Conservation (phyloP, 2,797 vertebrate genomes). For the Prionace glauca region DNA sequence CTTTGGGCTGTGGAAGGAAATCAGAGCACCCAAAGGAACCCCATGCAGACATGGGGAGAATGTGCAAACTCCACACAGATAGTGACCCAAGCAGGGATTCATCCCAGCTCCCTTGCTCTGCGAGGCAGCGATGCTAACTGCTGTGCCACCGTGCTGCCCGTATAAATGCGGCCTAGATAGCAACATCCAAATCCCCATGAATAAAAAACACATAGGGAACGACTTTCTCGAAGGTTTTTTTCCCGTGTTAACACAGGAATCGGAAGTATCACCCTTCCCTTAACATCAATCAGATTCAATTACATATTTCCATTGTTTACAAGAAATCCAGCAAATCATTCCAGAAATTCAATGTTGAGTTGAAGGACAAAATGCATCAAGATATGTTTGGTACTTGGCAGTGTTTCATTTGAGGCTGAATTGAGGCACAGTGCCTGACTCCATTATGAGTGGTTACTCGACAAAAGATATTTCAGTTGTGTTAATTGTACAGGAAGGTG, state of each 20-base stretch:
- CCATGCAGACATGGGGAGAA: too few species aligned
- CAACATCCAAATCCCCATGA: too few species aligned
- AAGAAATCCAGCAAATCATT: background rate
- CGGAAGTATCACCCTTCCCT: background rate
- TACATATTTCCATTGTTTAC: background rate
- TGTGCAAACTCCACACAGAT: too few species aligned
- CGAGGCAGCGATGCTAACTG: too few species aligned
- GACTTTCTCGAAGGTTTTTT: background rate
- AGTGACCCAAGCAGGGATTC: too few species aligned
- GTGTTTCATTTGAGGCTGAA: background rate
- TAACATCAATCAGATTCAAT: background rate
- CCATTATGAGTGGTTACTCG: too few species aligned
- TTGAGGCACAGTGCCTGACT: background rate
- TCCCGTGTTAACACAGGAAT: background rate
- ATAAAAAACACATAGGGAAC: background rate
- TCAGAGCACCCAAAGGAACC: too few species aligned
- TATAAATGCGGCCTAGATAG: too few species aligned
- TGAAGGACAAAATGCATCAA: background rate
- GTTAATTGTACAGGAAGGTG: background rate
- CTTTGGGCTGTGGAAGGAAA: too few species aligned
- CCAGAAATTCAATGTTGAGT: background rate
- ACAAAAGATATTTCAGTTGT: background rate
- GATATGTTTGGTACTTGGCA: background rate
- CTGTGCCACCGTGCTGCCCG: too few species aligned
- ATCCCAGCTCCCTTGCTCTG: too few species aligned